These are phyloP conservation scores for Glossophaga mutica DNA, from an alignment of 2,797 vertebrate species.

Conservation along the genomic window DNA sequence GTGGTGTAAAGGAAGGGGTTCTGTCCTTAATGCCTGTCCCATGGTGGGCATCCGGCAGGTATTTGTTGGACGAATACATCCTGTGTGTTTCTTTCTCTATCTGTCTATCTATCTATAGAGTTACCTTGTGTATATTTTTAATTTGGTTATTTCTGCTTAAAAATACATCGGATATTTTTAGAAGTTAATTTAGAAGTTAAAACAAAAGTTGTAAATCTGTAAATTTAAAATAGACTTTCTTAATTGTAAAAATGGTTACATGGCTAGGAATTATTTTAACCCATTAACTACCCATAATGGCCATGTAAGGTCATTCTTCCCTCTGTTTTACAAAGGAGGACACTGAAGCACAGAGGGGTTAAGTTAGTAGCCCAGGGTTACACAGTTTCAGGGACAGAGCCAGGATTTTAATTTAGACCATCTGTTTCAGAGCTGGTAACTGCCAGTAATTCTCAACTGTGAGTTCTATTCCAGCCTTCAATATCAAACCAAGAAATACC, in stretches of 20 bases:
- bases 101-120: background rate
- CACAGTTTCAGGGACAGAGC: background rate
- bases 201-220: background rate
- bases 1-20: background rate
- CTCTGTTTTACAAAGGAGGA: background rate
- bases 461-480: background rate
- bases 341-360: background rate
- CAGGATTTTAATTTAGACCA: background rate
- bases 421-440: background rate
- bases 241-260: background rate
- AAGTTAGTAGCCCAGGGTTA: background rate
- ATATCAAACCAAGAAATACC: background rate
- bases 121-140: background rate
- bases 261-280: background rate
- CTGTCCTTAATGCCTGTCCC: background rate
- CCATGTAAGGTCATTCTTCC: background rate
- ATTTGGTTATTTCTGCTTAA: background rate
- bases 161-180: background rate
- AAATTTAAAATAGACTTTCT: background rate
- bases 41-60: background rate
- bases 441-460: background rate
- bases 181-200: background rate
- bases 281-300: background rate
- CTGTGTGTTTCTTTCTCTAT: background rate
- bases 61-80: background rate